These are phyloP conservation scores for Zalophus californianus DNA, from an alignment of 2,797 vertebrate species.

Conservation along the genomic window DNA sequence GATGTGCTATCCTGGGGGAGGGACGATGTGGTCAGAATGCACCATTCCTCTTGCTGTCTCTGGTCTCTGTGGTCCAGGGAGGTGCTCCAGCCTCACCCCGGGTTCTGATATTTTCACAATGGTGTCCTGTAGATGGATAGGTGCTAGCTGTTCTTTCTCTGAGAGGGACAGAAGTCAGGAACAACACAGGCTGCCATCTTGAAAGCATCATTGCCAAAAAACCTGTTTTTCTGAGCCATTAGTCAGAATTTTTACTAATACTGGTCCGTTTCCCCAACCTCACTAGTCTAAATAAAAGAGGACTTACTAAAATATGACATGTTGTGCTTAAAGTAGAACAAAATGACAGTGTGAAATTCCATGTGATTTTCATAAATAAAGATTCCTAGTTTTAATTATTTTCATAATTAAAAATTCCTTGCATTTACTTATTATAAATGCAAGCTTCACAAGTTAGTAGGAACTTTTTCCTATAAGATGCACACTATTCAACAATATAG, in stretches of 20 bases:
- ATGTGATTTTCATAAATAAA: not conserved
- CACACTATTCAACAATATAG: not conserved
- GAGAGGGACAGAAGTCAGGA: not conserved
- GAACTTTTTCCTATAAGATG: not conserved
- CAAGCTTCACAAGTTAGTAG: not conserved
- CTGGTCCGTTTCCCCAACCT: not conserved
- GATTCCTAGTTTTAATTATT: not conserved
- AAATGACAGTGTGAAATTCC: not conserved
- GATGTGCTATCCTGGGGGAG: not conserved
- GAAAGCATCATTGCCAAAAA: not conserved
- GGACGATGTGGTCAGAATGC: not conserved
- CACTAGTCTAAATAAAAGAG: not conserved
- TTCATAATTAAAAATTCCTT: not conserved
- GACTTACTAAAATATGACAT: not conserved
- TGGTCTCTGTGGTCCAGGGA: not conserved
- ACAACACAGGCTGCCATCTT: not conserved
- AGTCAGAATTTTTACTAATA: conserved; percentile 19
- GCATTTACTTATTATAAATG: not conserved
- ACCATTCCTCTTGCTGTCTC: not conserved
- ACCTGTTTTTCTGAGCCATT: not conserved
- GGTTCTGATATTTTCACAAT: not conserved
- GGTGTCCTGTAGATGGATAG: not conserved
- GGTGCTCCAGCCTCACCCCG: not conserved
- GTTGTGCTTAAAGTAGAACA: not conserved
- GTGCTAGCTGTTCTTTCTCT: not conserved